phyloP scores from a whole-genome alignment of 2,113 vertebrate genomes.

The Orientallactaga bullata region DNA sequence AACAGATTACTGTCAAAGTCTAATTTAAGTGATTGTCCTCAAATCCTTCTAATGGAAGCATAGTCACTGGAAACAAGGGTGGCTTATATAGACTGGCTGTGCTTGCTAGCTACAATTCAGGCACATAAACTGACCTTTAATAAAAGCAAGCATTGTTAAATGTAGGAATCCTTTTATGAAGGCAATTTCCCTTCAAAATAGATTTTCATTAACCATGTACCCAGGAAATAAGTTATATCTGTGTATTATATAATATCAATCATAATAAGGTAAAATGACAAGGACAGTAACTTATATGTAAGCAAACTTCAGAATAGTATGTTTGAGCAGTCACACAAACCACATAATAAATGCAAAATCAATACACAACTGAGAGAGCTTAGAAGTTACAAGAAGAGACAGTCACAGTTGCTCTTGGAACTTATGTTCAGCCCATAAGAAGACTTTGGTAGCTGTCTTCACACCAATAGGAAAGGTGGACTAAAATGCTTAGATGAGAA shows the following conservation, averaged over 20 bases:
- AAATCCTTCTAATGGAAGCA: not conserved
- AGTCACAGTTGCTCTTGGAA: not conserved
- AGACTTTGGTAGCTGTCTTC: not conserved
- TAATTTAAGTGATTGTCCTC: constrained; percentile 48
- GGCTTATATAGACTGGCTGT: not conserved
- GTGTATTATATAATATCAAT: not conserved
- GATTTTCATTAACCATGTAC: not conserved
- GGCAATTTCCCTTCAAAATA: not conserved
- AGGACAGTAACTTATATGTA: not conserved
- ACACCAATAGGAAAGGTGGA: not conserved
- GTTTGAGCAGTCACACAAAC: not conserved
- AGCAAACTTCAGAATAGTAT: not conserved
- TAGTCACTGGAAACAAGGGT: not conserved
- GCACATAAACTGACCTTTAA: not conserved
- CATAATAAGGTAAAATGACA: constrained; percentile 15
- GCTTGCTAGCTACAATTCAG: not conserved
- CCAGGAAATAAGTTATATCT: not conserved
- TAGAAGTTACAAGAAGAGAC: not conserved
- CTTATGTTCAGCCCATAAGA: not conserved
- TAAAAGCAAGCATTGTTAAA: not conserved
- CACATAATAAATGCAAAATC: constrained; percentile 3
- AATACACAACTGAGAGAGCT: constrained; percentile 1
- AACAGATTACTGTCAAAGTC: not conserved
- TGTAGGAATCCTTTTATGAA: not conserved
- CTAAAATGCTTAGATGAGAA: not conserved